These are phyloP conservation scores for Pygoscelis adeliae DNA, from an alignment of 2,113 vertebrate species.

Conservation along the genomic window DNA sequence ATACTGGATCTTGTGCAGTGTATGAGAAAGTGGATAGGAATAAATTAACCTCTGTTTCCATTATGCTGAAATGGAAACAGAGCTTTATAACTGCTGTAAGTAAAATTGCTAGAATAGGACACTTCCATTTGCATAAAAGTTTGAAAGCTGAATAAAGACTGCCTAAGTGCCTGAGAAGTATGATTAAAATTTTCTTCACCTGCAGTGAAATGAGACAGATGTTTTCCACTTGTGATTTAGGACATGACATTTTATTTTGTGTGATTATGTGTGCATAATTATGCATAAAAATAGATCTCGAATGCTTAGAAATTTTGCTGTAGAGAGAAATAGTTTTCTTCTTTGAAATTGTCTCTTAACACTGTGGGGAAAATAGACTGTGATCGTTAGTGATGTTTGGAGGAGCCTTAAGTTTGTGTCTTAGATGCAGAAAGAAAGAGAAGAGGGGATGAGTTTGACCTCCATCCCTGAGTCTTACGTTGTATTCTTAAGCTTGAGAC, in stretches of 20 bases:
- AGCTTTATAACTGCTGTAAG: not conserved
- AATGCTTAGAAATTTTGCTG: not conserved
- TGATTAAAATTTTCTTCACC: slow-evolving; percentile 3
- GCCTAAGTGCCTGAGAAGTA: not conserved
- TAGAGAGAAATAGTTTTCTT: not conserved
- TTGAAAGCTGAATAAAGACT: not conserved
- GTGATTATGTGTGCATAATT: not conserved
- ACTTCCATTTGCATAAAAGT: not conserved
- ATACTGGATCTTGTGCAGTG: not conserved
- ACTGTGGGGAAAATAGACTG: not conserved
- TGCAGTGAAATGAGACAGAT: not conserved
- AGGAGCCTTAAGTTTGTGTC: not conserved
- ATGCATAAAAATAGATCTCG: not conserved
- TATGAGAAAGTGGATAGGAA: not conserved
- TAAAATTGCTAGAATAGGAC: not conserved
- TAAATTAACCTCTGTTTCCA: not conserved
- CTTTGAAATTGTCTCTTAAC: not conserved
- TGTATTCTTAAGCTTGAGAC: not conserved
- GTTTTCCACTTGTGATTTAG: not conserved
- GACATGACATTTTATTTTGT: not conserved
- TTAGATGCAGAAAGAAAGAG: not conserved
- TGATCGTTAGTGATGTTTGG: not conserved
- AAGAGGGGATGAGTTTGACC: not conserved
- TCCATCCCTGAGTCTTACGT: not conserved
- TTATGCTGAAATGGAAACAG: not conserved